Conservation (phyloP, 2,888 invertebrate genomes). For the Ditula angustiorana region DNA sequence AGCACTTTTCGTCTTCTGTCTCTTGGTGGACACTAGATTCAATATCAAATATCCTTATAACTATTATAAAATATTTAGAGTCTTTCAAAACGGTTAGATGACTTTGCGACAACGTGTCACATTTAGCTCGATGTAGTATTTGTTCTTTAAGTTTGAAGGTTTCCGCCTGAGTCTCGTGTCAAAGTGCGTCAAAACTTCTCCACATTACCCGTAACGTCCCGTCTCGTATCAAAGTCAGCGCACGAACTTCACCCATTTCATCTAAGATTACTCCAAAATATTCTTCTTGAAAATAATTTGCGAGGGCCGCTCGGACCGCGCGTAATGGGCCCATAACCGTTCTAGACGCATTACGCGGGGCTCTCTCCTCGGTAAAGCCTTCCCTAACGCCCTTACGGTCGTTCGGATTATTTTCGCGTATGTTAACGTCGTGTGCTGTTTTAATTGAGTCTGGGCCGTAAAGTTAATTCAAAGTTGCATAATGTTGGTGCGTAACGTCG, state of each 20-base stretch:
- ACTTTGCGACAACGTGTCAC: too few relatives aligned
- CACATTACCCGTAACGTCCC: not conserved
- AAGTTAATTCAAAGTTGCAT: slow-evolving; percentile 3
- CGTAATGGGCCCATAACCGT: slow-evolving; percentile 30
- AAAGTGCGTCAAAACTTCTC: not conserved
- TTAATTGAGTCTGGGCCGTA: slow-evolving; percentile 1
- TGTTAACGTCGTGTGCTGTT: not conserved
- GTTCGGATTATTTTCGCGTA: slow-evolving; percentile 10
- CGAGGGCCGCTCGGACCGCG: slow-evolving; percentile 9
- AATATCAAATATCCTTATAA: too few relatives aligned
- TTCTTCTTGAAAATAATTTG: slow-evolving; percentile 35
- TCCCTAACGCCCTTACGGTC: not conserved
- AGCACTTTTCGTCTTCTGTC: too few relatives aligned
- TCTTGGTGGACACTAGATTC: too few relatives aligned
- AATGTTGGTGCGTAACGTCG: not conserved
- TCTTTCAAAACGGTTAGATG: too few relatives aligned
- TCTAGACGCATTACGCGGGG: slow-evolving; percentile 17
- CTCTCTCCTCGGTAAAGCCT: not conserved
- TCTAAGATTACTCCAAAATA: slow-evolving; percentile 26
- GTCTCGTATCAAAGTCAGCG: slow-evolving; percentile 9
- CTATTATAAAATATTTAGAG: too few relatives aligned
- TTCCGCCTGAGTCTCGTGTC: too few relatives aligned
- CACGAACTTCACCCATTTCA: slow-evolving; percentile 25
- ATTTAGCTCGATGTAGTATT: too few relatives aligned
- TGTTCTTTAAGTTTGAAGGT: too few relatives aligned